Conservation (phyloP, 2,797 vertebrate genomes). For the Kryptopterus vitreolus region DNA sequence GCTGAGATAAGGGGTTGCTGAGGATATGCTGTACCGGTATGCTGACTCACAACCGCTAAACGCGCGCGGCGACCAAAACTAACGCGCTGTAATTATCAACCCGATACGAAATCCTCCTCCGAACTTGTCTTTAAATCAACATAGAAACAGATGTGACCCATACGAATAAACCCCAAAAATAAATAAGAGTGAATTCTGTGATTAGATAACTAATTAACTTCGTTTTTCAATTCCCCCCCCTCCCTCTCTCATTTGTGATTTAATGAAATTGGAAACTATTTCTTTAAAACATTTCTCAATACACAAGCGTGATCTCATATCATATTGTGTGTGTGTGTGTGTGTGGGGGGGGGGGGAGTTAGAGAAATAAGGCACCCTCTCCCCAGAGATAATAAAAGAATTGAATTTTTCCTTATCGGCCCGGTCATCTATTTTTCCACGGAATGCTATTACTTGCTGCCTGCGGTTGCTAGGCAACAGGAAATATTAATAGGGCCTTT, state of each 20-base stretch:
- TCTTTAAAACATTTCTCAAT: conserved; percentile 82
- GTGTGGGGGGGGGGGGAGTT: conserved; percentile 50
- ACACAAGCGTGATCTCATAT: conserved; percentile 93
- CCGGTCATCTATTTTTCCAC: conserved; percentile 99
- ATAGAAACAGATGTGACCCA: conserved; percentile 1
- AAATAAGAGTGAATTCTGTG: conserved; percentile 52
- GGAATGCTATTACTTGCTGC: conserved; percentile 99
- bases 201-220: conserved; percentile 77
- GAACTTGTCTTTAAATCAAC: not conserved
- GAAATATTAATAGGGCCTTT: conserved; percentile 99
- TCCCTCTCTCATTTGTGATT: conserved; percentile 48
- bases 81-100: conserved; percentile 15
- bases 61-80: conserved; percentile 30
- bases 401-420: conserved; percentile 99
- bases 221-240: conserved; percentile 54
- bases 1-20: conserved; percentile 50
- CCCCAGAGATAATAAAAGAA: conserved; percentile 99
- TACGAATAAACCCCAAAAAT: conserved; percentile 62
- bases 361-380: conserved; percentile 96
- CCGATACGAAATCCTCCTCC: too few relatives aligned
- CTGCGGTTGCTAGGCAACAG: conserved; percentile 98
- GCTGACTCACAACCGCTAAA: conserved; percentile 48
- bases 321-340: conserved; percentile 78
- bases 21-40: conserved; percentile 48
- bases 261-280: conserved; percentile 77